Conservation (phyloP, 2,888 invertebrate species). For the Rosalia funebris region DNA sequence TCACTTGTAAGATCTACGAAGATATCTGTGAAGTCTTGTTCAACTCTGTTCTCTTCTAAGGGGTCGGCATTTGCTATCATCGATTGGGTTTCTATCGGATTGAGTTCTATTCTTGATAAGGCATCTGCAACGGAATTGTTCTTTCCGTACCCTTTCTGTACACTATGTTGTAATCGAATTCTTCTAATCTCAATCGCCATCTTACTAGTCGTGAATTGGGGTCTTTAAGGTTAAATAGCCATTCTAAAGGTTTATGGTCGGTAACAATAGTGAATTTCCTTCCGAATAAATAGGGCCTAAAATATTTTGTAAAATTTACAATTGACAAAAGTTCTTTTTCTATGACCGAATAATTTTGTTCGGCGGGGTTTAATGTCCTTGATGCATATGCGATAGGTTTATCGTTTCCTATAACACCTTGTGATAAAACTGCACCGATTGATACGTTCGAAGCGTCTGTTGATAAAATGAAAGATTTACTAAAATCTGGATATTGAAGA, state of each 20-base stretch:
- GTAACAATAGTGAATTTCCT: constrained; percentile 31
- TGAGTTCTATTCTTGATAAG: constrained; percentile 20
- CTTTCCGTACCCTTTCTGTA: too few relatives aligned
- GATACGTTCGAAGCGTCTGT: background rate
- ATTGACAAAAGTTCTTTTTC: constrained; percentile 19
- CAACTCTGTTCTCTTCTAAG: too few relatives aligned
- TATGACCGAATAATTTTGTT: constrained; percentile 8
- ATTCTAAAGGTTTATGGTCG: constrained; percentile 34
- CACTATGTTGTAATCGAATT: constrained; percentile 37
- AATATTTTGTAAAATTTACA: constrained; percentile 33
- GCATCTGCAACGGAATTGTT: constrained; percentile 31
- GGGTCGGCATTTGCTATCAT: background rate
- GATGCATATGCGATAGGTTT: constrained; percentile 7
- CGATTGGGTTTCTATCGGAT: background rate
- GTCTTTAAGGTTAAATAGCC: constrained; percentile 32
- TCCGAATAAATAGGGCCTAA: constrained; percentile 38
- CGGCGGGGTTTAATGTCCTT: constrained; percentile 2
- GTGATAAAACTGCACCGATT: background rate
- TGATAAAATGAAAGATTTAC: background rate
- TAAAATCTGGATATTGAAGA: background rate
- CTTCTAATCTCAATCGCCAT: too few relatives aligned
- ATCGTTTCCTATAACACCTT: background rate
- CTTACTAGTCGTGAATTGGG: too few relatives aligned
- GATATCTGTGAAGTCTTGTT: too few relatives aligned
- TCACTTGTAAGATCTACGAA: too few relatives aligned